phyloP scores from a whole-genome alignment of 1,140 invertebrate species.

The Monomorium pharaonis region DNA sequence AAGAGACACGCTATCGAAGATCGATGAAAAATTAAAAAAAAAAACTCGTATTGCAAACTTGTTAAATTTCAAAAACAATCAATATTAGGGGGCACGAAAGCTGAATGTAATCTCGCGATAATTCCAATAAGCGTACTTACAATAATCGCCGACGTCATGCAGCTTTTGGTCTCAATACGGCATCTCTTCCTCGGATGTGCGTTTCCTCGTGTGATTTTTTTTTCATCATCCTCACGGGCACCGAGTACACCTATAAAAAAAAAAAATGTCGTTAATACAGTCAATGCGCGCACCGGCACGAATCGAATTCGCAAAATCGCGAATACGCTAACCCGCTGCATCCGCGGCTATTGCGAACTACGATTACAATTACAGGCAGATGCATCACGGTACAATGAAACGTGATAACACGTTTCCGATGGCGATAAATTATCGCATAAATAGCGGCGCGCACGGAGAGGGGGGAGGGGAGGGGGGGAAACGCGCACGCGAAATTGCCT shows the following conservation, averaged over 20 bases:
- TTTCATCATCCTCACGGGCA: too few species aligned
- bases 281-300: background rate
- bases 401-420: constrained; percentile 57
- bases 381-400: constrained; percentile 53
- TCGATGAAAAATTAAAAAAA: background rate
- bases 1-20: background rate
- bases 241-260: too few species aligned
- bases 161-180: too few species aligned
- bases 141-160: too few species aligned
- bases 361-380: constrained; percentile 52
- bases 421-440: constrained; percentile 58
- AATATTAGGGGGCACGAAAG: too few species aligned
- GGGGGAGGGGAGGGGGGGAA: background rate
- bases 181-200: too few species aligned
- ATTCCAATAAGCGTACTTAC: too few species aligned
- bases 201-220: too few species aligned
- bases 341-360: constrained; percentile 49
- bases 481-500: constrained; percentile 37
- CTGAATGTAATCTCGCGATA: too few species aligned
- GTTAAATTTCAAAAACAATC: too few species aligned
- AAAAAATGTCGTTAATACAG: background rate
- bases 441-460: constrained; percentile 17
- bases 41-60: too few species aligned
- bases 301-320: constrained; percentile 5
- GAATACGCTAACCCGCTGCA: background rate